Conservation (phyloP, 2,113 vertebrate genomes). For the Fregetta grallaria region DNA sequence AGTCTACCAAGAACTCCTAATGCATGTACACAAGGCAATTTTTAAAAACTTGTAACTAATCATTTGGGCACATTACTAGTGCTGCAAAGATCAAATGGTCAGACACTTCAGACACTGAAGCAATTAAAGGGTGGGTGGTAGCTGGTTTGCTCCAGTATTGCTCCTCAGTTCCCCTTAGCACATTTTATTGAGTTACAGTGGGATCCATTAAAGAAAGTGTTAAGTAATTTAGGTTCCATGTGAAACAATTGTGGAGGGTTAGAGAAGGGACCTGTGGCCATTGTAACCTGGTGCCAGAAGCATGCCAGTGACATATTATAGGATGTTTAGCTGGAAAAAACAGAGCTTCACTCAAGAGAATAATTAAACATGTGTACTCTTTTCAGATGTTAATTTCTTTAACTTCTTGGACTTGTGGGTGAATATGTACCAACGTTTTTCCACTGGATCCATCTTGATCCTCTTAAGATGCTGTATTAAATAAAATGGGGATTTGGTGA, state of each 20-base stretch:
- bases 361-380: background rate
- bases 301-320: background rate
- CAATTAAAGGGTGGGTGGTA: conserved; percentile 35
- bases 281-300: background rate
- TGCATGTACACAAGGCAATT: conserved; percentile 1
- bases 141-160: background rate
- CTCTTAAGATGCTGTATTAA: background rate
- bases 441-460: background rate
- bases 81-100: conserved; percentile 26
- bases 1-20: conserved; percentile 1
- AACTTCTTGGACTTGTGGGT: background rate
- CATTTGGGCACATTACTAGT: conserved; percentile 12
- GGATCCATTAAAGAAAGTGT: conserved; percentile 1
- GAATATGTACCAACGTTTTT: background rate
- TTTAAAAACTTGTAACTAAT: conserved; percentile 27
- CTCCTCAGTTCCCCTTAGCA: background rate
- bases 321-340: background rate
- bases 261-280: background rate
- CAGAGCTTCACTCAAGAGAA: background rate
- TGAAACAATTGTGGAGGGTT: background rate
- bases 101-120: conserved; percentile 29
- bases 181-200: background rate
- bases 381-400: background rate
- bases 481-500: background rate
- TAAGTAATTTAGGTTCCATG: background rate